Conservation (phyloP, 2,113 vertebrate genomes). For the Rallus limicola region DNA sequence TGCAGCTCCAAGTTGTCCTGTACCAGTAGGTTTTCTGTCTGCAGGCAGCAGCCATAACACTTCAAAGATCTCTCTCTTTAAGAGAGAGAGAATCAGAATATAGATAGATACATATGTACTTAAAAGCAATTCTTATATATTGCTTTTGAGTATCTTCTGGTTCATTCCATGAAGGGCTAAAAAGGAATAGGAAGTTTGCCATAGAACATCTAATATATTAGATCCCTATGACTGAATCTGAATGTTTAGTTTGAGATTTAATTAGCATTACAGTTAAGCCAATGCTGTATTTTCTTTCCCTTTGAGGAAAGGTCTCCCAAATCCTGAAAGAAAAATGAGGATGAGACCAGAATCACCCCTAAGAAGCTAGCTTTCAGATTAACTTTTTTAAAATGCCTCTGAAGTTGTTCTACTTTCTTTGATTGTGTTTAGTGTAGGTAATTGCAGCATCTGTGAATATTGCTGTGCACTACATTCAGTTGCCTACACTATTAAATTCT, state of each 20-base stretch:
- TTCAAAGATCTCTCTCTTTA: not conserved
- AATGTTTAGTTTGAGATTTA: not conserved
- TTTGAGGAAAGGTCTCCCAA: not conserved
- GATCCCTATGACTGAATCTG: not conserved
- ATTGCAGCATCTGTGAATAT: not conserved
- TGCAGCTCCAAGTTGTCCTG: not conserved
- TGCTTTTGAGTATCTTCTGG: not conserved
- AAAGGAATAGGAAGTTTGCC: not conserved
- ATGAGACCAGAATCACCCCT: not conserved
- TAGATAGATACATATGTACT: not conserved
- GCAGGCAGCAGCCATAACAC: not conserved
- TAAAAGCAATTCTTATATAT: not conserved
- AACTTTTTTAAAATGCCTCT: not conserved
- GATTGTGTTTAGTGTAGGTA: not conserved
- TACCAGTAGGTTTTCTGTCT: not conserved
- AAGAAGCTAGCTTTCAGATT: not conserved
- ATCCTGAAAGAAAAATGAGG: not conserved
- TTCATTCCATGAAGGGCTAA: not conserved
- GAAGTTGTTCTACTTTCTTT: not conserved
- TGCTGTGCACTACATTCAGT: not conserved
- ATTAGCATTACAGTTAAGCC: not conserved
- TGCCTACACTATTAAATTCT: not conserved
- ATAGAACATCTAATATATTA: not conserved
- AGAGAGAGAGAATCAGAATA: not conserved
- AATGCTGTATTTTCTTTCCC: not conserved